Conservation (phyloP, 2,888 invertebrate species). For the Strigamia transsilvanica region DNA sequence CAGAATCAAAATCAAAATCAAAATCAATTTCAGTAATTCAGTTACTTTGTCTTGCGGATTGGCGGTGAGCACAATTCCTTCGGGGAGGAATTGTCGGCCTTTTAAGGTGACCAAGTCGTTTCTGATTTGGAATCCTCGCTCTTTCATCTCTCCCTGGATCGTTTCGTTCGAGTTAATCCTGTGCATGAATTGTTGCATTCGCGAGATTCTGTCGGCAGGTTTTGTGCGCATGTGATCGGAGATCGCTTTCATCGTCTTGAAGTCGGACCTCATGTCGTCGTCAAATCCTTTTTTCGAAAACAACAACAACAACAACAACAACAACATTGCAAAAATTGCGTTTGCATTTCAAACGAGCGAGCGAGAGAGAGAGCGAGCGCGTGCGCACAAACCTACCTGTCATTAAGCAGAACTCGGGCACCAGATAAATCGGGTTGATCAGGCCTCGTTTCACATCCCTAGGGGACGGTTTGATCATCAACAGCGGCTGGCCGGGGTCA, state of each 20-base stretch:
- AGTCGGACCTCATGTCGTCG: constrained; percentile 69
- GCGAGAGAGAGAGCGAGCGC: no score
- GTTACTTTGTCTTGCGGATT: background rate
- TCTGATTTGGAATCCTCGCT: constrained; percentile 79
- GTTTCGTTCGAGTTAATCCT: constrained; percentile 55
- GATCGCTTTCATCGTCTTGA: constrained; percentile 75
- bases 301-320: no score
- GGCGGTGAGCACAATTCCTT: constrained; percentile 63
- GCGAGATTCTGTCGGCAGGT: constrained; percentile 73
- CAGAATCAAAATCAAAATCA: background rate
- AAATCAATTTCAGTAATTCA: background rate
- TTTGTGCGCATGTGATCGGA: constrained; percentile 77
- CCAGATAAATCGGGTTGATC: constrained; percentile 74
- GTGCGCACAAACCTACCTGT: no score
- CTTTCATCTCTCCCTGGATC: constrained; percentile 70
- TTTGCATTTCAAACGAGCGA: no score
- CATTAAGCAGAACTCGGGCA: constrained; percentile 85
- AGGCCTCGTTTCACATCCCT: constrained; percentile 79
- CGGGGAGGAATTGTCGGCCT: constrained; percentile 73
- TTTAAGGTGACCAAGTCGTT: constrained; percentile 71
- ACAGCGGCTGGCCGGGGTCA: constrained; percentile 77
- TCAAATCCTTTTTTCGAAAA: constrained; percentile 61
- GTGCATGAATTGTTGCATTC: constrained; percentile 73
- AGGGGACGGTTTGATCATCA: constrained; percentile 72
- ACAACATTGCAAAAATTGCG: no score